phyloP scores from a whole-genome alignment of 1,140 invertebrate genomes.

The Drosophila elegans region DNA sequence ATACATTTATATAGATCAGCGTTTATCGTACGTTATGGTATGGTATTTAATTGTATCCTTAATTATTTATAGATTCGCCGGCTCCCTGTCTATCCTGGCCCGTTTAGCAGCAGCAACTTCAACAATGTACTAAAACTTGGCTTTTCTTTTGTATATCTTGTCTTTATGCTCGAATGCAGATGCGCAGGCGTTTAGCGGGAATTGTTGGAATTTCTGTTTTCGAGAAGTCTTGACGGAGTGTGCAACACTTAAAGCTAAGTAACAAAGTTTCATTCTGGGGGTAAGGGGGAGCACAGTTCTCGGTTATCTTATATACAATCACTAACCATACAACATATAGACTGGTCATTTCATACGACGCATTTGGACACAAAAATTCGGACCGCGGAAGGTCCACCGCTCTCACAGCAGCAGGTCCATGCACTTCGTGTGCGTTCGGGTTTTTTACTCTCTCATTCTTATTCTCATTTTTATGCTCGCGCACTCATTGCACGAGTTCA shows the following conservation, averaged over 20 bases:
- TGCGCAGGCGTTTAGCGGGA: conserved; percentile 26
- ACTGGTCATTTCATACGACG: too few species aligned
- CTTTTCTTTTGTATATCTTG: conserved; percentile 15
- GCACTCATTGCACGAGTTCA: too few species aligned
- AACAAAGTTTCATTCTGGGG: conserved; percentile 66
- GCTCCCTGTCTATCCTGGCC: conserved; percentile 39
- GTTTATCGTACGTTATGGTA: conserved; percentile 48
- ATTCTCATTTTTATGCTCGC: too few species aligned
- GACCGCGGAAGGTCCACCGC: too few species aligned
- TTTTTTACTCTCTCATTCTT: too few species aligned
- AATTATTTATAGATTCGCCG: conserved; percentile 40
- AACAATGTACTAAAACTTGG: conserved; percentile 48
- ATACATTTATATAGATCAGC: conserved; percentile 68
- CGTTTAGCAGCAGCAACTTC: conserved; percentile 44
- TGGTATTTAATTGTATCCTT: conserved; percentile 46
- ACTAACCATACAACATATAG: too few species aligned
- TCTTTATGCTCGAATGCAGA: conserved; percentile 13
- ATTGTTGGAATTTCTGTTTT: conserved; percentile 45
- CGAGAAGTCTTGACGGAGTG: conserved; percentile 69
- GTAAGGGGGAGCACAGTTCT: conserved; percentile 21
- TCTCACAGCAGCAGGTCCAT: too few species aligned
- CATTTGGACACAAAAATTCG: too few species aligned
- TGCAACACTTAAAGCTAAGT: conserved; percentile 81
- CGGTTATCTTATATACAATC: conserved; percentile 39
- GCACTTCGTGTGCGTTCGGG: too few species aligned